Evolutionary conservation across 2,797 vertebrate genomes (phyloP).

Genomic region (Zenarchopterus dispar): DNA sequence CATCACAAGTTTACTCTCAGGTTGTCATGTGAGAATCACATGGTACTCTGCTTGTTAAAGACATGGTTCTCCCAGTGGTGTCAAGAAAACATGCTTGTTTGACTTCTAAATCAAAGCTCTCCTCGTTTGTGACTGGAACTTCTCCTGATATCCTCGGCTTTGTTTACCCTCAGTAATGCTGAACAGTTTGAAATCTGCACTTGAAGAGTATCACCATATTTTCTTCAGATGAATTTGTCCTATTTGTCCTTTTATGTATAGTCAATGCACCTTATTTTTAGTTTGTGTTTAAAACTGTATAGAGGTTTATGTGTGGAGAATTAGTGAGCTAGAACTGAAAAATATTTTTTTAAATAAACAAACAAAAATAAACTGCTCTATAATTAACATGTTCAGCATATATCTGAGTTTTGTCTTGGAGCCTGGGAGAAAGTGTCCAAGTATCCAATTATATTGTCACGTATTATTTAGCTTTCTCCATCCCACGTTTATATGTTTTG

Average conservation of each 20-base stretch:
- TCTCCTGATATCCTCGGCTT: neutral
- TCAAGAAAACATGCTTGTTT: no score
- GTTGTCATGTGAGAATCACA: no score
- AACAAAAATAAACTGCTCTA: neutral
- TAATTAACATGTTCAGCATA: conserved; percentile 5
- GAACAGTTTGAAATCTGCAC: no score
- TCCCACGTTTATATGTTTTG: conserved; percentile 1
- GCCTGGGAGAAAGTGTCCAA: conserved; percentile 32
- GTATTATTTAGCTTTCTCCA: conserved; percentile 19
- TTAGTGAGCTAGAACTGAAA: neutral
- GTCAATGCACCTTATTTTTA: neutral
- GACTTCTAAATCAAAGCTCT: no score
- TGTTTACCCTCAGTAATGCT: neutral
- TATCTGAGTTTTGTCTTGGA: conserved; percentile 4
- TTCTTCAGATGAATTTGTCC: no score
- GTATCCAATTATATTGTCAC: conserved; percentile 31
- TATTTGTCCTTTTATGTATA: no score
- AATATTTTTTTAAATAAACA: neutral
- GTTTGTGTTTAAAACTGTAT: neutral
- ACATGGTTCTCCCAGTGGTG: no score
- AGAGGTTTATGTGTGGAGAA: neutral
- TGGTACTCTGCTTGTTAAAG: no score
- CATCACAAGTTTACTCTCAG: no score
- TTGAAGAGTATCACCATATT: no score
- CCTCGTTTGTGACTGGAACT: neutral